Percentiles rank a stretch among this genome's conserved stretches.
Evolutionary conservation across 1,140 invertebrate species (phyloP).

Genomic region (Drosophila triauraria): DNA sequence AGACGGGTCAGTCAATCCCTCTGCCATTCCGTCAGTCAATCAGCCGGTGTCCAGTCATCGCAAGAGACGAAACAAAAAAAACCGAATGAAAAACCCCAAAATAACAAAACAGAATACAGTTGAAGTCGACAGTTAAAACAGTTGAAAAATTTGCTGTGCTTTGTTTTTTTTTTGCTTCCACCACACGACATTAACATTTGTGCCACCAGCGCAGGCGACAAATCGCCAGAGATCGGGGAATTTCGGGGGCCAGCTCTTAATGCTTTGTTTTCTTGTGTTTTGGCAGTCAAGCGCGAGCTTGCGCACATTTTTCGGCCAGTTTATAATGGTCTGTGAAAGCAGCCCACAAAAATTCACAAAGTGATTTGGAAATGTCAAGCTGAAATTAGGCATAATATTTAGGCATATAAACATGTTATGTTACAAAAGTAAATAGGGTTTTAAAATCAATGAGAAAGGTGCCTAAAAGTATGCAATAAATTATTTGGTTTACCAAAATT

Average conservation of each 20-base stretch:
- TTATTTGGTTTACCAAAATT: too few relatives aligned
- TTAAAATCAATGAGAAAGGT: too few relatives aligned
- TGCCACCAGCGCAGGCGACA: slow-evolving; percentile 63
- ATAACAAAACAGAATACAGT: slow-evolving; percentile 46
- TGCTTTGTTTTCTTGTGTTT: slow-evolving; percentile 42
- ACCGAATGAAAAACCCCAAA: slow-evolving; percentile 32
- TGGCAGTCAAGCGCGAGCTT: slow-evolving; percentile 35
- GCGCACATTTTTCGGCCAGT: slow-evolving; percentile 22
- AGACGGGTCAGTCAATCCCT: slow-evolving; percentile 21
- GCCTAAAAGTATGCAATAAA: too few relatives aligned
- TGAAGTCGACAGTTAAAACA: slow-evolving; percentile 53
- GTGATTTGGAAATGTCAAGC: background rate
- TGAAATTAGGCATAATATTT: too few relatives aligned
- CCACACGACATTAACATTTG: slow-evolving; percentile 70
- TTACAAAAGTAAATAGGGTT: too few relatives aligned
- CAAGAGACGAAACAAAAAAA: slow-evolving; percentile 2
- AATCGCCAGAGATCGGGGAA: slow-evolving; percentile 10
- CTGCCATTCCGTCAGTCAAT: slow-evolving; percentile 45
- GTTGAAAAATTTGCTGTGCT: slow-evolving; percentile 36
- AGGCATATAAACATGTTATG: too few relatives aligned
- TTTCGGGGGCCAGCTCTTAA: slow-evolving; percentile 9
- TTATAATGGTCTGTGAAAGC: background rate
- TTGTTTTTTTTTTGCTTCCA: slow-evolving; percentile 37
- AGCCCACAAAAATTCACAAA: slow-evolving; percentile 8
- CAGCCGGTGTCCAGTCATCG: slow-evolving; percentile 35